A percentile compares a stretch with the other conserved stretches of the same genome.
Conservation (phyloP, 53 echinoderm and acorn worm genomes). For the Paelopatides confundens region DNA sequence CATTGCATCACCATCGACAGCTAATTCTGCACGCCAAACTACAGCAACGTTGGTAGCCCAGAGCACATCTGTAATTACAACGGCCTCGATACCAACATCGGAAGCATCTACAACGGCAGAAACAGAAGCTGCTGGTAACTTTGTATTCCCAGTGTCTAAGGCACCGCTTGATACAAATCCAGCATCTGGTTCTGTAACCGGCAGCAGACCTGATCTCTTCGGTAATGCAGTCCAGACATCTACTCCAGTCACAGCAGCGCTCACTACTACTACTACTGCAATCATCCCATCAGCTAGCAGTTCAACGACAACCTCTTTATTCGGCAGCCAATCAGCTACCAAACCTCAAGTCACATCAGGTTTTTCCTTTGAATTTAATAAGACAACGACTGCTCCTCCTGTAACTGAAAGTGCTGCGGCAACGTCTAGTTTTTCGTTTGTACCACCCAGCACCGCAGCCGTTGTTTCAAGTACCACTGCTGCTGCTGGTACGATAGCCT, state of each 20-base stretch:
- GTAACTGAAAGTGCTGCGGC: neutral
- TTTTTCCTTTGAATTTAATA: slow-evolving; percentile 12
- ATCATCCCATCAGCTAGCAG: neutral
- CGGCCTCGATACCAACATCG: neutral
- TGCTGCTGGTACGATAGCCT: slow-evolving; percentile 3
- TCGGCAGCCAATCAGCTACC: neutral
- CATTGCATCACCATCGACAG: too few relatives aligned
- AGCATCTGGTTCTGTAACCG: neutral
- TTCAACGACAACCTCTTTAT: slow-evolving; percentile 12
- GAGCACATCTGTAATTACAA: neutral
- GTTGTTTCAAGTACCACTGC: neutral
- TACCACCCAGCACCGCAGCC: neutral
- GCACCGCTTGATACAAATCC: neutral
- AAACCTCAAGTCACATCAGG: neutral
- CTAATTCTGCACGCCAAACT: too few relatives aligned
- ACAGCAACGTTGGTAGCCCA: too few relatives aligned
- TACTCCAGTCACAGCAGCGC: neutral
- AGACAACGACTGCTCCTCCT: neutral
- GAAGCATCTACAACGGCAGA: neutral
- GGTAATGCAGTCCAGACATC: too few relatives aligned
- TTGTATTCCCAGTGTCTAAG: slow-evolving; percentile 30
- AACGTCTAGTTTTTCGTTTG: slow-evolving; percentile 20
- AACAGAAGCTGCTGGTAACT: slow-evolving; percentile 9
- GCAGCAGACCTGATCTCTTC: neutral
- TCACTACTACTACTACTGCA: neutral